phyloP scores from a whole-genome alignment of 2,113 vertebrate genomes.

The Barnardius zonarius region DNA sequence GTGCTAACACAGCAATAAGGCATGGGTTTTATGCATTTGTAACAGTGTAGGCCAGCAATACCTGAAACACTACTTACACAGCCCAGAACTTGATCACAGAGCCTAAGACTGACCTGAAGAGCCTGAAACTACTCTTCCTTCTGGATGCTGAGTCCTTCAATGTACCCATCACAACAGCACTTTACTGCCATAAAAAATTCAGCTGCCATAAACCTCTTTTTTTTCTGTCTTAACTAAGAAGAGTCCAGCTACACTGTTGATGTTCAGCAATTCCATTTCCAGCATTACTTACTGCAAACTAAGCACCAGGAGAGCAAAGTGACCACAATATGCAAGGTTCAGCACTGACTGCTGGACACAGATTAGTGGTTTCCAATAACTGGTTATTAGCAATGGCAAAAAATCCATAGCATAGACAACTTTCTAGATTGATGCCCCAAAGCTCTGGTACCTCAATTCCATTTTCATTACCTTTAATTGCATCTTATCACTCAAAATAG shows the following conservation, averaged over 20 bases:
- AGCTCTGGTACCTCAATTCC: background rate
- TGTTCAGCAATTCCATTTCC: conserved; percentile 9
- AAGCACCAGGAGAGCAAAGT: background rate
- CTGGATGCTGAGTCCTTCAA: background rate
- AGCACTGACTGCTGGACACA: background rate
- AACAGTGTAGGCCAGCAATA: background rate
- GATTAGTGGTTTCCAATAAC: conserved; percentile 3
- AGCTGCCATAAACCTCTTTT: background rate
- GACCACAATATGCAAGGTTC: background rate
- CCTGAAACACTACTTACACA: background rate
- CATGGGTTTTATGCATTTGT: background rate
- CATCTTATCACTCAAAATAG: background rate
- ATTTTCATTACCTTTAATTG: conserved; percentile 11
- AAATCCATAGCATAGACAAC: background rate
- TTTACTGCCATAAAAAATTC: background rate
- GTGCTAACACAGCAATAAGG: background rate
- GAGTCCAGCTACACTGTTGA: background rate
- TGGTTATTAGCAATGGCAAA: background rate
- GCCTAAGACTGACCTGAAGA: background rate
- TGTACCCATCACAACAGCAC: background rate
- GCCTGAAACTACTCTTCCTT: background rate
- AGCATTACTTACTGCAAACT: background rate
- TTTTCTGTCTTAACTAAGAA: background rate
- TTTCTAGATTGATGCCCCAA: conserved; percentile 8
- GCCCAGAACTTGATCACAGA: background rate